These are phyloP conservation scores for Ichneumoninae sp. DNA, from an alignment of 2,888 invertebrate genomes.

Conservation along the genomic window DNA sequence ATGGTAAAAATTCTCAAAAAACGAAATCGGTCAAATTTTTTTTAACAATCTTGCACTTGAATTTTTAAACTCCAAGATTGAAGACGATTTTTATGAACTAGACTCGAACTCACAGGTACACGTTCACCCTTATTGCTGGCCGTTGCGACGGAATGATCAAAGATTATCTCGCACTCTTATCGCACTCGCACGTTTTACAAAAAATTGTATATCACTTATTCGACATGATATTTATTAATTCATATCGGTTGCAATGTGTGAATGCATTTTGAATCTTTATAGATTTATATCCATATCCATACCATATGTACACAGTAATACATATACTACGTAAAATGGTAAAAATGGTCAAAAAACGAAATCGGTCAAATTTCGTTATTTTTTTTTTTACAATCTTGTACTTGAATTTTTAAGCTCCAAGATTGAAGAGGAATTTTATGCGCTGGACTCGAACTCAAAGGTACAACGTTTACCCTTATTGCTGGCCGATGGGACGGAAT, in stretches of 20 bases:
- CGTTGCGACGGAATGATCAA: not conserved
- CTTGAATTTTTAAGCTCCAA: not conserved
- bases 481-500: too few species aligned
- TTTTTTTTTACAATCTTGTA: not conserved
- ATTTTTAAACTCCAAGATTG: not conserved
- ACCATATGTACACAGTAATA: too few species aligned
- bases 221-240: conserved; percentile 43
- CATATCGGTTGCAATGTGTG: conserved; percentile 20
- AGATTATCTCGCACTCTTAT: not conserved
- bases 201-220: not conserved
- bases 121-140: too few species aligned
- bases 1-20: not conserved
- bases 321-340: too few species aligned
- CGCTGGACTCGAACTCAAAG: too few species aligned
- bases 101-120: too few species aligned
- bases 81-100: too few species aligned
- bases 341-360: not conserved
- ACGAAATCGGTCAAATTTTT: not conserved
- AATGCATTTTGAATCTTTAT: conserved; percentile 40
- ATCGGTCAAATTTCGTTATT: not conserved
- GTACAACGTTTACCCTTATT: too few species aligned
- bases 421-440: too few species aligned
- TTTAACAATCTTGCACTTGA: not conserved
- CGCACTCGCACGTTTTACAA: too few species aligned
- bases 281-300: not conserved